Evolutionary conservation across 37 sponge, comb jelly and placozoan genomes (phyloP).

Genomic region (Beroe forskalii): DNA sequence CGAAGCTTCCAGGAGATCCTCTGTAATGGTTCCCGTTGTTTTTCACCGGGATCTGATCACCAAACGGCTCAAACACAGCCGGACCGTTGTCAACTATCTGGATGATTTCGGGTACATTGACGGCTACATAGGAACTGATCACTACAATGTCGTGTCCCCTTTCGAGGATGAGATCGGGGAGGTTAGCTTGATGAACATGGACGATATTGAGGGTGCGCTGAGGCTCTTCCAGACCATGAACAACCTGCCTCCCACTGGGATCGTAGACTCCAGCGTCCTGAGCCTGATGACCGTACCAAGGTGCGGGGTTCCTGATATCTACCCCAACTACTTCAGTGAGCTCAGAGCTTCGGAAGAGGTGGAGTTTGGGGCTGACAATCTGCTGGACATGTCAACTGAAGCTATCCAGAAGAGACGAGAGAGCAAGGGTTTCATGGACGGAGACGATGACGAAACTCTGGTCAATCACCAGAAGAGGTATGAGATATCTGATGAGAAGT

Average conservation of each 20-base stretch:
- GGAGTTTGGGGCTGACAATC: neutral
- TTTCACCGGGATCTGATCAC: neutral
- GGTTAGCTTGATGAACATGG: neutral
- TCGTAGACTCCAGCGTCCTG: neutral
- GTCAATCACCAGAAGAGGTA: neutral
- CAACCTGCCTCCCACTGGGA: neutral
- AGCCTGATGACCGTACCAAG: conserved; percentile 18
- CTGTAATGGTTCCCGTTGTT: neutral
- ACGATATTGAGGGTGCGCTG: conserved; percentile 29
- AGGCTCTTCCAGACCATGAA: conserved; percentile 50
- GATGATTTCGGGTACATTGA: conserved; percentile 54
- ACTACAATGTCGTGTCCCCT: neutral
- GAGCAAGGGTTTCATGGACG: neutral
- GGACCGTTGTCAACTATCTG: conserved; percentile 40
- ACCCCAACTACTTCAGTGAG: neutral
- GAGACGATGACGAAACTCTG: neutral
- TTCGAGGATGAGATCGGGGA: neutral
- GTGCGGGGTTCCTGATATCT: conserved; percentile 49
- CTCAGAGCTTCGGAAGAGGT: neutral
- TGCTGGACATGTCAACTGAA: neutral
- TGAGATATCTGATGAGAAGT: conserved; percentile 9
- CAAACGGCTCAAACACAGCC: neutral
- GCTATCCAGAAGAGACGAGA: neutral
- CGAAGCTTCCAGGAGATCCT: neutral
- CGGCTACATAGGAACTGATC: neutral